phyloP scores from a whole-genome alignment of 2,113 vertebrate genomes.

The Phaethornis superciliosus region DNA sequence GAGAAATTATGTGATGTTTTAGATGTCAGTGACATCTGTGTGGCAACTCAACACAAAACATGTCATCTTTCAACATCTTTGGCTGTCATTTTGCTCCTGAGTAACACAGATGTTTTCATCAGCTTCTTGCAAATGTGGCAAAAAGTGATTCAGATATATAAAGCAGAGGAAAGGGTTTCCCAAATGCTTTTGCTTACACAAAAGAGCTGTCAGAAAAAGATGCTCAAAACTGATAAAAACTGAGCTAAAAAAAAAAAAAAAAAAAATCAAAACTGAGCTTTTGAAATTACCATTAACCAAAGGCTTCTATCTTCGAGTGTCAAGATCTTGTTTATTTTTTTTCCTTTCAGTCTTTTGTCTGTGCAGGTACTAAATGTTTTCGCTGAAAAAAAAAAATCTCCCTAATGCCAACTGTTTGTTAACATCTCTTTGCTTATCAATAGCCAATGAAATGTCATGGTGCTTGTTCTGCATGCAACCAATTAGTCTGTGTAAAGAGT shows the following conservation, averaged over 20 bases:
- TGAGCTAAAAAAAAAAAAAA: no score
- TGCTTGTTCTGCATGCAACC: constrained; percentile 41
- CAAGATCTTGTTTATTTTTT: neutral
- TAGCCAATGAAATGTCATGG: neutral
- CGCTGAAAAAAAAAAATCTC: neutral
- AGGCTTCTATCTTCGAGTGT: neutral
- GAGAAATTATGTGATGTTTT: neutral
- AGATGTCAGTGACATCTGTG: neutral
- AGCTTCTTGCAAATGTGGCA: neutral
- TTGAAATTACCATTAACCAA: neutral
- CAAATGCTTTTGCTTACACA: constrained; percentile 3
- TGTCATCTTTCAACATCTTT: neutral
- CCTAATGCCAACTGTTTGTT: neutral
- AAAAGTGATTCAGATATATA: neutral
- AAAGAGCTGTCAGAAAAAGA: constrained; percentile 40
- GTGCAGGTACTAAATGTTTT: neutral
- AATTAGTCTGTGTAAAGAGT: constrained; percentile 45
- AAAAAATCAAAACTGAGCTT: neutral
- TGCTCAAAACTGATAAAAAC: neutral
- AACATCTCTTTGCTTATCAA: constrained; percentile 31
- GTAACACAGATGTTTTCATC: neutral
- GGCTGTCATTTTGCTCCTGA: constrained; percentile 25
- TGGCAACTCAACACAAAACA: neutral
- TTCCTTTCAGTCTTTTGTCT: neutral
- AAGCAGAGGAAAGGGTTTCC: constrained; percentile 14